Evolutionary conservation across 2,888 invertebrate species (phyloP), one percentile per base, ranked within the genome.

Genomic region (Pardosa pseudoannulata): DNA sequence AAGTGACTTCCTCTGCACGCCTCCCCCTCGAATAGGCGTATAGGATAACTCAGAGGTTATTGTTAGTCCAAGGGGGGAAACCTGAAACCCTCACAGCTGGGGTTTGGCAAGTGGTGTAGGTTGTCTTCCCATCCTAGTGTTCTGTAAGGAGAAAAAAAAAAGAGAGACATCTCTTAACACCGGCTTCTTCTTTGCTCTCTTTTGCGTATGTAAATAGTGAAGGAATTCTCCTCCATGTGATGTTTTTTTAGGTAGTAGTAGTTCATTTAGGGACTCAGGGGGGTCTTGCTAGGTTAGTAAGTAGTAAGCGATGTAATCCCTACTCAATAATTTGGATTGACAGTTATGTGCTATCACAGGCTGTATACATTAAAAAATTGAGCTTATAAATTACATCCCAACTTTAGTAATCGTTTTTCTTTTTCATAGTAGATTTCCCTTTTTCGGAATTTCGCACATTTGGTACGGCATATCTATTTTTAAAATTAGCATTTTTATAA

Each of bases 41-140:
- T 85, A 79, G 83, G 46, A 73, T 85, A 73, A 73, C 83, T 78
- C 41, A 68, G 72, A 73, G 78, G 78, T 85, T 73, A 78, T 85
- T 78, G 78, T 85, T 78, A 73, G 78, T 68, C 78, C 67, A 72
- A 78, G 73, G 83, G 83, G 76, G 32, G 83, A 85, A 85, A 85
- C 31, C 56, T 27, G 83, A 85, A 65, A 85, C 83, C 83, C 65
- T 56, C 83, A 65, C 83, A 85, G 83, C 83, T 78, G 83, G 76
- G 78, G 82, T 75, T 62, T 71, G 70, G 70, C 70, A 82, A 83
- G 82, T 83, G 83, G 78, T 64, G 56, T 68, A 39, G 68, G 81
- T 75, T 81, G 81, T 81, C 74, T 73, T 74, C 73, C 27, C 65
- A 36, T 70, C 39, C 7, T 50, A 64, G 64, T 62, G 73, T 56